These are phyloP conservation scores for Tadarida brasiliensis DNA, from an alignment of 2,797 vertebrate genomes.

Conservation along the genomic window DNA sequence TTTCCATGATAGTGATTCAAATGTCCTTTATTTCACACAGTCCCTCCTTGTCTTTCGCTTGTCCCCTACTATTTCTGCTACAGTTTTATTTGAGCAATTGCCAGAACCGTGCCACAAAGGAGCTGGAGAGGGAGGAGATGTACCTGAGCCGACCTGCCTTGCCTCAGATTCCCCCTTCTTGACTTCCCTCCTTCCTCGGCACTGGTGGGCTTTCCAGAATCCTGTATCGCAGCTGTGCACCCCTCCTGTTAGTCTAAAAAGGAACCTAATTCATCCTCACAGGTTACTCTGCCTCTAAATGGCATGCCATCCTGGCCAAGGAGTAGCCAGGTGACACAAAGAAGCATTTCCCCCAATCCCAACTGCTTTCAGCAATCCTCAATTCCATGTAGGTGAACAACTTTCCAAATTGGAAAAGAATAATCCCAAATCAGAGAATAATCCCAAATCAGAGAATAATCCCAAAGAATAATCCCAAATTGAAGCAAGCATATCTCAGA, in stretches of 20 bases:
- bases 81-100: not conserved
- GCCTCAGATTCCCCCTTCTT: not conserved
- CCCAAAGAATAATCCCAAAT: too few species aligned
- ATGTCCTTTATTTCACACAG: not conserved
- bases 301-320: not conserved
- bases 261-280: not conserved
- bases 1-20: conserved; percentile 29
- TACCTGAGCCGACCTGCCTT: not conserved
- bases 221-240: not conserved
- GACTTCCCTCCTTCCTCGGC: not conserved
- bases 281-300: not conserved
- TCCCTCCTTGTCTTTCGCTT: not conserved
- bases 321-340: not conserved
- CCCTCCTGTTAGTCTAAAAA: not conserved
- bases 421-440: not conserved
- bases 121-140: not conserved
- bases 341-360: not conserved
- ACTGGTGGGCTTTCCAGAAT: not conserved
- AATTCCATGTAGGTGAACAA: not conserved
- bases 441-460: not conserved
- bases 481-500: not conserved
- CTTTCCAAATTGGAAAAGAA: not conserved
- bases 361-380: not conserved
- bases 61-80: not conserved
- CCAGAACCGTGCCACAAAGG: not conserved